These are phyloP conservation scores for Bradypus variegatus DNA, from an alignment of 2,797 vertebrate species.

Conservation along the genomic window DNA sequence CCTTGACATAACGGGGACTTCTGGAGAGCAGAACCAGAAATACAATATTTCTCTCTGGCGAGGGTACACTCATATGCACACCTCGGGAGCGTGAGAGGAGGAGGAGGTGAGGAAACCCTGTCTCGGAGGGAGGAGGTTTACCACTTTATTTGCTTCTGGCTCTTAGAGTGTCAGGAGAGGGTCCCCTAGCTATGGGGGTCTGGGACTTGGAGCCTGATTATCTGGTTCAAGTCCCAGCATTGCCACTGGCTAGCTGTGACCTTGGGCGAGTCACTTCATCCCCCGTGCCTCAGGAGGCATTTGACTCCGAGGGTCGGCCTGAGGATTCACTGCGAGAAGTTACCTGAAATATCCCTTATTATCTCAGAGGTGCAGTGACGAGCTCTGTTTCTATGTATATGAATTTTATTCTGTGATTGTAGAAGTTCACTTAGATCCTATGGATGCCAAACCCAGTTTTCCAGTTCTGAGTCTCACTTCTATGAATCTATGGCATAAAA, in stretches of 20 bases:
- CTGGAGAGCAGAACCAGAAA: neutral
- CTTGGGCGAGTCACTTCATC: neutral
- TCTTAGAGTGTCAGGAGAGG: neutral
- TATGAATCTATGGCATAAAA: too few species aligned
- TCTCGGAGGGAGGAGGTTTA: neutral
- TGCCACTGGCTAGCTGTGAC: neutral
- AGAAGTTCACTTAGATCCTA: too few species aligned
- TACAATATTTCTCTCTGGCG: rapidly evolving
- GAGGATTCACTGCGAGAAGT: neutral
- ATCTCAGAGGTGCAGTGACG: too few species aligned
- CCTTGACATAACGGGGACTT: neutral
- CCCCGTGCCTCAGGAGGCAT: neutral
- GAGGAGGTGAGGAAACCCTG: neutral
- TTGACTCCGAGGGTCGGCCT: neutral
- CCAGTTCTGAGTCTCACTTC: too few species aligned
- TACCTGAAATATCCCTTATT: too few species aligned
- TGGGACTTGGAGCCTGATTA: neutral
- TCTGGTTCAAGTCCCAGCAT: neutral
- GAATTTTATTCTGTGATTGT: too few species aligned
- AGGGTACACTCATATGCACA: rapidly evolving
- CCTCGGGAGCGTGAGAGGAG: too few species aligned
- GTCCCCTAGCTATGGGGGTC: too few species aligned
- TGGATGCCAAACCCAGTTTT: too few species aligned
- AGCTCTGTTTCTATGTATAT: too few species aligned
- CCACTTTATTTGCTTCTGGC: neutral